These are phyloP conservation scores for Cantharis nigra DNA, from an alignment of 2,888 invertebrate genomes.

Conservation along the genomic window DNA sequence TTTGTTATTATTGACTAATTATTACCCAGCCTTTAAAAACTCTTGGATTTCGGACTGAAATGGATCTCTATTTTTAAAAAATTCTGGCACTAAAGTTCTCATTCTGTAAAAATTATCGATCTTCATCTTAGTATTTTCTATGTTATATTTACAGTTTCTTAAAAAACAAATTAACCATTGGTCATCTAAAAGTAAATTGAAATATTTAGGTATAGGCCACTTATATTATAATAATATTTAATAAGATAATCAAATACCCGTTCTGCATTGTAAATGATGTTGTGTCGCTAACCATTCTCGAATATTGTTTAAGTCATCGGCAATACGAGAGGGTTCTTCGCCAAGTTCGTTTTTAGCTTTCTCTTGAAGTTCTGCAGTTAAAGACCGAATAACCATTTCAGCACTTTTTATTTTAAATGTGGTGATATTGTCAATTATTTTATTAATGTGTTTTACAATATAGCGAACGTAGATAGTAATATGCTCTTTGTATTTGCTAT, in stretches of 20 bases:
- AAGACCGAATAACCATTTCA: conserved; percentile 11
- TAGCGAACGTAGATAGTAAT: no score
- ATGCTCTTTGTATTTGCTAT: no score
- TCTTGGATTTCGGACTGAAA: conserved; percentile 40
- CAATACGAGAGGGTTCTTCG: conserved; percentile 59
- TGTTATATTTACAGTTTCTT: conserved; percentile 61
- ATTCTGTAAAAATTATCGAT: conserved; percentile 64
- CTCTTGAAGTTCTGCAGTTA: conserved; percentile 56
- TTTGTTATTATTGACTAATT: not conserved
- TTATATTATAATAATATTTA: not conserved
- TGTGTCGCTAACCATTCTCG: conserved; percentile 64
- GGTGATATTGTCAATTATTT: no score
- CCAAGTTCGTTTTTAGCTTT: conserved; percentile 60
- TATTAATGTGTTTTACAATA: no score
- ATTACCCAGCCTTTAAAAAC: conserved; percentile 54
- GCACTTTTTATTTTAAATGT: not conserved
- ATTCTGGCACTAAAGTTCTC: conserved; percentile 62
- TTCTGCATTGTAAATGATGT: conserved; percentile 61
- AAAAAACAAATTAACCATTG: conserved; percentile 61
- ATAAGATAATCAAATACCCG: conserved; percentile 52
- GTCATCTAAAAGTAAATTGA: conserved; percentile 51
- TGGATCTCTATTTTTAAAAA: conserved; percentile 60
- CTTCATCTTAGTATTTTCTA: conserved; percentile 61
- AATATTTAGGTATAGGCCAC: no score
- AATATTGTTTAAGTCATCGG: conserved; percentile 58